These are phyloP conservation scores for Drosophila funebris DNA, from an alignment of 1,140 invertebrate species.

Conservation along the genomic window DNA sequence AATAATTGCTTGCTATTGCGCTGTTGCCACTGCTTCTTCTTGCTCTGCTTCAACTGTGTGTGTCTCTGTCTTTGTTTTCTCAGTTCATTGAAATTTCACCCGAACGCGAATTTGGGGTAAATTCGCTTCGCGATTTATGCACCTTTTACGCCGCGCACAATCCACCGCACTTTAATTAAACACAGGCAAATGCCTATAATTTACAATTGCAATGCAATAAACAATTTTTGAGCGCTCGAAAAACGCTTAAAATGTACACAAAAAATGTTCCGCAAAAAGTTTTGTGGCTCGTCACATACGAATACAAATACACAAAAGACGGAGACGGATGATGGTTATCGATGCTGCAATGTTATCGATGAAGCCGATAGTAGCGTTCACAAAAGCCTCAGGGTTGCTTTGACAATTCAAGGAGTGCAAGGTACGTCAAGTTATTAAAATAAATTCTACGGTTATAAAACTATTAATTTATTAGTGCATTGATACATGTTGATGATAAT, in stretches of 20 bases:
- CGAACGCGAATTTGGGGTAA: conserved; percentile 74
- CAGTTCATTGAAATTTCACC: conserved; percentile 82
- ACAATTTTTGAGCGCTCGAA: conserved; percentile 66
- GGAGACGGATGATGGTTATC: conserved; percentile 33
- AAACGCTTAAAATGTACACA: conserved; percentile 76
- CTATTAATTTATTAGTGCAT: not conserved
- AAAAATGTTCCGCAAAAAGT: conserved; percentile 79
- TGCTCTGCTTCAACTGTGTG: conserved; percentile 58
- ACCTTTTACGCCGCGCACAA: conserved; percentile 58
- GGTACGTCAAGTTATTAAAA: conserved; percentile 3
- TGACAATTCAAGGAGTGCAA: conserved; percentile 2
- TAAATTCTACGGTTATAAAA: not conserved
- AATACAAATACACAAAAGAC: conserved; percentile 74
- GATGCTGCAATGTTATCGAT: conserved; percentile 53
- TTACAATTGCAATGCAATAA: conserved; percentile 50
- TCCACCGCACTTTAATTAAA: conserved; percentile 46
- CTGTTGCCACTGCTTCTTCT: conserved; percentile 76
- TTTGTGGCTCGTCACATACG: conserved; percentile 74
- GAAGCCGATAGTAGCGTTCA: conserved; percentile 21
- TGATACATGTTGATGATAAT: not conserved
- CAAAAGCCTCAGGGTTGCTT: conserved; percentile 8
- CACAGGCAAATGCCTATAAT: conserved; percentile 38
- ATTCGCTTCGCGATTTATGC: conserved; percentile 62
- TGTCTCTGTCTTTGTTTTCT: conserved; percentile 81
- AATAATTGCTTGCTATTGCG: conserved; percentile 82